Evolutionary conservation across 2,113 vertebrate species (phyloP).

Genomic region (Eonycteris spelaea): DNA sequence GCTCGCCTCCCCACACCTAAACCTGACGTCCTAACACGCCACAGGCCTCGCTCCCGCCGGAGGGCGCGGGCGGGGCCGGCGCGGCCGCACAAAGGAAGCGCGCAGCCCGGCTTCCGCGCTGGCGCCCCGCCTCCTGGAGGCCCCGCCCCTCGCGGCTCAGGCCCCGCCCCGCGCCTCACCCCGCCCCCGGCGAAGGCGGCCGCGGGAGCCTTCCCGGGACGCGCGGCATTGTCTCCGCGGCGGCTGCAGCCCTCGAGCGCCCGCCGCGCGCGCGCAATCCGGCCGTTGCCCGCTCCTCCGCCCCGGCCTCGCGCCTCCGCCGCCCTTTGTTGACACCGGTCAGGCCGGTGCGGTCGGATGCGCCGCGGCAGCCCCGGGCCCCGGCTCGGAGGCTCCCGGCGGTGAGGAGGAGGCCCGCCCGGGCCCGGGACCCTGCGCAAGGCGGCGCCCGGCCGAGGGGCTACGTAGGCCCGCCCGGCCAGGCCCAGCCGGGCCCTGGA

Average conservation of each 20-base stretch:
- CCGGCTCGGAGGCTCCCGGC: slow-evolving; percentile 77
- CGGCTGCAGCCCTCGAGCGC: slow-evolving; percentile 59
- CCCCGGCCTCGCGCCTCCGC: slow-evolving; percentile 47
- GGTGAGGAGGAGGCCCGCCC: slow-evolving; percentile 64
- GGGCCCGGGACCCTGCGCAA: slow-evolving; percentile 63
- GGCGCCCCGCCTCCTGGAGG: not conserved
- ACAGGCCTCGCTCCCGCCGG: not conserved
- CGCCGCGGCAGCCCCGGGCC: slow-evolving; percentile 73
- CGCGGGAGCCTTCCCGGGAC: slow-evolving; percentile 66
- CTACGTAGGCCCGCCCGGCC: slow-evolving; percentile 70
- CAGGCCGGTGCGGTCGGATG: slow-evolving; percentile 66
- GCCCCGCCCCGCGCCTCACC: slow-evolving; percentile 10
- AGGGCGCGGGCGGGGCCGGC: slow-evolving; percentile 12
- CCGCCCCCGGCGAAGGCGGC: slow-evolving; percentile 70
- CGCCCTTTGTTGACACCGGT: slow-evolving; percentile 69
- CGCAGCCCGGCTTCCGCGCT: not conserved
- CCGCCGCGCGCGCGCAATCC: slow-evolving; percentile 57
- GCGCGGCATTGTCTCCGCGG: slow-evolving; percentile 71
- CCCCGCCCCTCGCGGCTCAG: not conserved
- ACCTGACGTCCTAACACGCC: not conserved
- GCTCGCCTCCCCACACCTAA: not conserved
- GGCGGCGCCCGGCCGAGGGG: slow-evolving; percentile 72
- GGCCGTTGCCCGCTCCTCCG: slow-evolving; percentile 39
- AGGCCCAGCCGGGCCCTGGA: slow-evolving; percentile 76
- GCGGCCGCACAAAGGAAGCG: slow-evolving; percentile 61